Percentiles rank a stretch among this genome's conserved stretches.
phyloP scores from a whole-genome alignment of 2,113 vertebrate species.

The Triplophysa tibetana region DNA sequence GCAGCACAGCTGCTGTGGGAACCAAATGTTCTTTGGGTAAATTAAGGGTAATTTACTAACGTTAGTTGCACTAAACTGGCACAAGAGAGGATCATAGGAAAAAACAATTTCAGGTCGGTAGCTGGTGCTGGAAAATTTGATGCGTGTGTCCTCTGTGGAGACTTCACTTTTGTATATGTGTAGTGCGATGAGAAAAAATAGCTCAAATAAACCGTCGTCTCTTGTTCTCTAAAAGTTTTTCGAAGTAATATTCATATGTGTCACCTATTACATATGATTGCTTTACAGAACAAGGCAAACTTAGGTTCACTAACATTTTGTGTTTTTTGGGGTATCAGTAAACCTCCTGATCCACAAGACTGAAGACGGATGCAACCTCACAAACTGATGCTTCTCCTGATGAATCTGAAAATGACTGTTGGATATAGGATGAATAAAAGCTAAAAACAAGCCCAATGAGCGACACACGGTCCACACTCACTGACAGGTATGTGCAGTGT shows the following conservation, averaged over 20 bases:
- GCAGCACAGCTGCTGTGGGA: neutral
- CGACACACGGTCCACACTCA: slow-evolving; percentile 92
- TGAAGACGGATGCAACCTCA: slow-evolving; percentile 18
- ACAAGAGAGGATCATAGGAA: neutral
- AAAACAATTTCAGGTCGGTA: neutral
- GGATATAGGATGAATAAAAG: slow-evolving; percentile 79
- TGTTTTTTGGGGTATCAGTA: neutral
- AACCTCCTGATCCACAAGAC: too few species aligned
- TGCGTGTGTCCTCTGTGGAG: neutral
- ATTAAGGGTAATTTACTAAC: neutral
- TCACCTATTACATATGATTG: neutral
- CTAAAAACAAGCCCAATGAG: slow-evolving; percentile 94
- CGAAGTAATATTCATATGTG: too few species aligned
- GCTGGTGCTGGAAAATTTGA: neutral
- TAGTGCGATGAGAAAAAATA: neutral
- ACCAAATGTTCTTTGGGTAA: slow-evolving; percentile 6
- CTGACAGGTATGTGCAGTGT: slow-evolving; percentile 82
- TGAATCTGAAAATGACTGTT: slow-evolving; percentile 84
- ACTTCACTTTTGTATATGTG: neutral
- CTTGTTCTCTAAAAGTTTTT: neutral
- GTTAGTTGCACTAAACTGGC: neutral
- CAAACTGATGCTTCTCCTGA: slow-evolving; percentile 63
- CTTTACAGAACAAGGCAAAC: neutral
- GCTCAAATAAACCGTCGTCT: too few species aligned
- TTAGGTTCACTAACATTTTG: neutral